Evolutionary conservation across 2,113 vertebrate species (phyloP), one percentile per base, ranked within the genome.

Genomic region (Tamias sibiricus): DNA sequence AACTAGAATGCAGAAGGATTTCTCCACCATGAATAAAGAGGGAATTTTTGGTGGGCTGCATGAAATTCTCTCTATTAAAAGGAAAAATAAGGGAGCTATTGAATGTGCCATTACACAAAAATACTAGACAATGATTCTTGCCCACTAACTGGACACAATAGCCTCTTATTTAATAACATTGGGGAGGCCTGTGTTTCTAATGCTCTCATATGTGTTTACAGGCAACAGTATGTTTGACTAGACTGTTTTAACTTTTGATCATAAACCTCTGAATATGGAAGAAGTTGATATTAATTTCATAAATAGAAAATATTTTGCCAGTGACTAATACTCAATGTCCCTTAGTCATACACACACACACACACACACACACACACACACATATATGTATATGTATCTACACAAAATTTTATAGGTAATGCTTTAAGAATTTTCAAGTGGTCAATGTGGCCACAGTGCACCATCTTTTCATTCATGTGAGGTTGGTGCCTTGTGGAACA

Each of bases 21-120:
- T 98, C 66, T 97, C 42, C 40, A 85, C 4, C 74, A 76, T 95
- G 90, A 96, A 4, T 84, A 95, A 11, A 97, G 28, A 76, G 44
- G 69, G 79, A 96, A 94, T 97, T 97, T 94, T 32, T 90, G 82
- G 81, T 98, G 91, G 96, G 90, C 92, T 96, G 95, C 96, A 96
- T 86, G 83, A 64, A 97, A 98, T 97, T 90, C 92, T 82, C 72
- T 52, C 40, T 97, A 90, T 72, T 74, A 84, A 84, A 94, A 97
- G 72, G 59, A 80, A 95, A 92, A 81, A 71, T 93, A 96, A 92
- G 32, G 83, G 52, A 85, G 85, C 66, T 64, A 59, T 80, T 98
- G 94, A 97, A 97, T 91, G 22, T 93, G 30, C 37, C 32, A 72
- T 96, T 92, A 37, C 17, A 16, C 22, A 68, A 89, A 81, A 91